A percentile compares a stretch with the other conserved stretches of the same genome.
Evolutionary conservation across 2,113 vertebrate species (phyloP).

Genomic region (Elaphurus davidianus): DNA sequence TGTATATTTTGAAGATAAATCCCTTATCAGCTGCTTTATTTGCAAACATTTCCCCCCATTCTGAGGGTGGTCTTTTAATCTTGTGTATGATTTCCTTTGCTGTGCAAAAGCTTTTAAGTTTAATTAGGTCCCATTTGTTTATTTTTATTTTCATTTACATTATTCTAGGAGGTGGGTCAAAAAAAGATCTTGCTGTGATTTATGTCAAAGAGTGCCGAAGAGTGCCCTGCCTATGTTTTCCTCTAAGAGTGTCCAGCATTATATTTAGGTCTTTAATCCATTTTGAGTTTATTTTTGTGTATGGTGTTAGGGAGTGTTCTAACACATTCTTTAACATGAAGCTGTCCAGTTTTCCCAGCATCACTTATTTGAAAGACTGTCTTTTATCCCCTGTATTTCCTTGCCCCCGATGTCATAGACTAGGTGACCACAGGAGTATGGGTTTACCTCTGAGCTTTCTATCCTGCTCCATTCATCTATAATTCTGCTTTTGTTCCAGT

Average conservation of each 20-base stretch:
- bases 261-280: not conserved
- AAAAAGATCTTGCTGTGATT: not conserved
- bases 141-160: not conserved
- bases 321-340: not conserved
- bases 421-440: not conserved
- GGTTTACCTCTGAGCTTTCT: not conserved
- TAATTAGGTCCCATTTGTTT: not conserved
- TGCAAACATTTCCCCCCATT: not conserved
- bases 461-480: not conserved
- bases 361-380: not conserved
- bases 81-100: not conserved
- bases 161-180: not conserved
- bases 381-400: not conserved
- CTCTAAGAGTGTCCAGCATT: not conserved
- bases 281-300: not conserved
- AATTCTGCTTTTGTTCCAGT: not conserved
- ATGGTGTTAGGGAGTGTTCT: not conserved
- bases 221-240: not conserved
- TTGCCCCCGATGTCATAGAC: not conserved
- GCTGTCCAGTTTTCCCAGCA: not conserved
- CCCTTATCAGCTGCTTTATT: not conserved
- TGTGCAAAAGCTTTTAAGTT: not conserved
- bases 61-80: not conserved
- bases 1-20: not conserved
- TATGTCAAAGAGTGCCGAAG: not conserved